Conservation (phyloP, 2,113 vertebrate species). For the human region DNA sequence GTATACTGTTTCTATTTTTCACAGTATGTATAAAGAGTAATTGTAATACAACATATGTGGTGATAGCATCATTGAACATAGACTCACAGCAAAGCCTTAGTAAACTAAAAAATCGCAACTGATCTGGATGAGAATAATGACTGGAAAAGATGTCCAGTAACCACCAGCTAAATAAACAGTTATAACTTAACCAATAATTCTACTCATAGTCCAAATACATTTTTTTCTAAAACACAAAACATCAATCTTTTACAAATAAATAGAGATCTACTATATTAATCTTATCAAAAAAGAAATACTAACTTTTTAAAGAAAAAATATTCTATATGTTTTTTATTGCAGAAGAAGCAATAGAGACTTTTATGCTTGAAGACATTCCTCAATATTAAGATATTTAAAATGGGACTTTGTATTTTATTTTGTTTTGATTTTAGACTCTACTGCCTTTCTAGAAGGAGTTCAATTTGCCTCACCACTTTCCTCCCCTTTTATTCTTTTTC, state of each 20-base stretch:
- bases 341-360: neutral
- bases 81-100: constrained; percentile 63
- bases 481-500: rapidly evolving
- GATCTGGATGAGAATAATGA: constrained; percentile 71
- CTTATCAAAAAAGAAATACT: neutral
- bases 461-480: neutral
- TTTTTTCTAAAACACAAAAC: neutral
- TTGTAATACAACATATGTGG: neutral
- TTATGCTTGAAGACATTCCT: neutral
- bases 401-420: neutral
- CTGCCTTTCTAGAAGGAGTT: neutral
- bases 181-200: neutral
- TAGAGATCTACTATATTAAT: neutral
- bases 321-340: neutral
- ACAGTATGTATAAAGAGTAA: constrained; percentile 67
- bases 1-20: constrained; percentile 69
- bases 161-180: constrained; percentile 59
- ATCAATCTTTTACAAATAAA: neutral
- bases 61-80: constrained; percentile 68
- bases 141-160: constrained; percentile 69
- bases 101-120: constrained; percentile 64
- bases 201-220: constrained; percentile 25
- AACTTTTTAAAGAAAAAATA: neutral
- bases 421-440: neutral
- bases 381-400: neutral